phyloP scores from a whole-genome alignment of 2,888 invertebrate genomes.

The Hydraecia micacea region DNA sequence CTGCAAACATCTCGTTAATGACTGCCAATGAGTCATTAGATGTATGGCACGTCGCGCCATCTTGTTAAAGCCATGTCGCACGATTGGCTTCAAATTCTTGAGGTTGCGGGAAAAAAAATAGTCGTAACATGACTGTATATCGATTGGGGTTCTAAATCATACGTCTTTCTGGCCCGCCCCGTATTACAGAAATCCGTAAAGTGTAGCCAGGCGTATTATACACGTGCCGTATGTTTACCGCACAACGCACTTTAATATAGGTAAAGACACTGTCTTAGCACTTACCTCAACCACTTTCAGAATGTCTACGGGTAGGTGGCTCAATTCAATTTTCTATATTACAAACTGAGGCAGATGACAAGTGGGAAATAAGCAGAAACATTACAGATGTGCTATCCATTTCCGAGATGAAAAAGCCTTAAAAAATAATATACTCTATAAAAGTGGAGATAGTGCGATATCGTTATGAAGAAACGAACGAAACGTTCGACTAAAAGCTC shows the following conservation, averaged over 20 bases:
- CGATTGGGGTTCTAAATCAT: no score
- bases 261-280: slow-evolving; percentile 1
- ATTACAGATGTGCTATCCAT: slow-evolving; percentile 61
- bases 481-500: slow-evolving; percentile 81
- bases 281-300: slow-evolving; percentile 13
- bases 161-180: no score
- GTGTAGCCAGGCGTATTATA: neutral
- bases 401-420: slow-evolving; percentile 71
- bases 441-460: slow-evolving; percentile 69
- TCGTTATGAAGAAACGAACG: slow-evolving; percentile 70
- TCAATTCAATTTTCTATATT: slow-evolving; percentile 43
- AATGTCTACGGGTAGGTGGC: slow-evolving; percentile 22
- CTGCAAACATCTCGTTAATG: no score
- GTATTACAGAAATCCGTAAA: neutral
- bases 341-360: slow-evolving; percentile 39
- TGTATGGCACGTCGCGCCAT: no score
- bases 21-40: no score
- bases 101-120: no score
- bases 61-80: no score
- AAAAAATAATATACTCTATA: slow-evolving; percentile 74
- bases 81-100: no score
- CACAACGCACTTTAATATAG: neutral
- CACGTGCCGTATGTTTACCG: neutral
- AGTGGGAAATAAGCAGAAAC: slow-evolving; percentile 40
- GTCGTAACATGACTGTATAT: no score